phyloP scores from a whole-genome alignment of 1,140 invertebrate species.

The Microplitis demolitor region DNA sequence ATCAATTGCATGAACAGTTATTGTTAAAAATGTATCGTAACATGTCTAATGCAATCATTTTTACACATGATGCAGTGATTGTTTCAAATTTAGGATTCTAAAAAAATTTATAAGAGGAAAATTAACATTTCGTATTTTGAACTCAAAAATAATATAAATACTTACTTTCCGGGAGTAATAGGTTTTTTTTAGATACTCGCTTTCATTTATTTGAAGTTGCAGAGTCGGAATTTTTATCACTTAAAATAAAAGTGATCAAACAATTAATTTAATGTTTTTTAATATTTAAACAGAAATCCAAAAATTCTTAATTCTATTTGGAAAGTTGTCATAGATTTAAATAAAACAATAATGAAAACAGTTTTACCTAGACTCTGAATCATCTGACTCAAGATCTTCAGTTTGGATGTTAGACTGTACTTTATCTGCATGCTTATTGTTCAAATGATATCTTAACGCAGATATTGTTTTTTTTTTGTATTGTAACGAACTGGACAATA shows the following conservation, averaged over 20 bases:
- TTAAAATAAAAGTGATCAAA: background rate
- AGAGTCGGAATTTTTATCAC: background rate
- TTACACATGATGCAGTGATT: background rate
- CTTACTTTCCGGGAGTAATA: background rate
- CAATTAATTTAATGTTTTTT: background rate
- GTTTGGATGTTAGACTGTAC: background rate
- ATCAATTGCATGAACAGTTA: conserved; percentile 21
- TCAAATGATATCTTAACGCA: too few relatives aligned
- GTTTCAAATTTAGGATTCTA: background rate
- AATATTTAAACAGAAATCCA: background rate
- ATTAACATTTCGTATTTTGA: background rate
- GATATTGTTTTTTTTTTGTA: too few relatives aligned
- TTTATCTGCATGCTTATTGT: too few relatives aligned
- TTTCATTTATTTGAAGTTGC: background rate
- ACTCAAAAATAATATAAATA: background rate
- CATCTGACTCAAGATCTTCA: conserved; percentile 1
- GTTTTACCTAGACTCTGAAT: background rate
- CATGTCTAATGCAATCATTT: background rate
- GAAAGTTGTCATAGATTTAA: conserved; percentile 13
- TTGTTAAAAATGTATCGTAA: conserved; percentile 17
- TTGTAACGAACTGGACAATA: too few relatives aligned
- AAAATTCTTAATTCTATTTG: conserved; percentile 19
- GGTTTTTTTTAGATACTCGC: background rate
- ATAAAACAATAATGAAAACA: background rate
- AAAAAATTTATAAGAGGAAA: background rate